phyloP scores from a whole-genome alignment of 2,113 vertebrate species.

The Arothron firmamentum region DNA sequence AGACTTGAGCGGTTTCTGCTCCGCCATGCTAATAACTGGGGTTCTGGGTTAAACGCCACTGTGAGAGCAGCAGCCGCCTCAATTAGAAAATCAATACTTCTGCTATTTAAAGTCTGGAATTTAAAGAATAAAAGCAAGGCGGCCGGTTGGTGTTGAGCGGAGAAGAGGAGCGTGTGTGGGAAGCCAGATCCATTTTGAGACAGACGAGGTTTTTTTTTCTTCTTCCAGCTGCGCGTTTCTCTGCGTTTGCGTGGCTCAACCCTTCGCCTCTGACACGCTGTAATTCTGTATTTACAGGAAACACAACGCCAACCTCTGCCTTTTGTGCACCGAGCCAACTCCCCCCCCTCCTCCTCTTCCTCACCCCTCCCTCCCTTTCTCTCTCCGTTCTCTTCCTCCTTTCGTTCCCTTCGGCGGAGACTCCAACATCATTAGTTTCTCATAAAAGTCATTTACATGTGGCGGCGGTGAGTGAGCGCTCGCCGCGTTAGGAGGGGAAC shows the following conservation, averaged over 20 bases:
- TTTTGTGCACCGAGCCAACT: constrained; percentile 38
- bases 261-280: constrained; percentile 59
- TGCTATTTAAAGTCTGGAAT: constrained; percentile 34
- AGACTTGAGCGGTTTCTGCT: constrained; percentile 16
- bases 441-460: constrained; percentile 74
- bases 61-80: constrained; percentile 34
- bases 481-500: constrained; percentile 66
- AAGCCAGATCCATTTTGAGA: constrained; percentile 59
- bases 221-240: constrained; percentile 50
- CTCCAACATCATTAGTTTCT: constrained; percentile 70
- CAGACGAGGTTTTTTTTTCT: constrained; percentile 49
- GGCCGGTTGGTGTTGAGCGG: background rate
- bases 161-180: constrained; percentile 26
- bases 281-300: constrained; percentile 68
- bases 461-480: constrained; percentile 63
- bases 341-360: too few species aligned
- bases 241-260: constrained; percentile 58
- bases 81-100: constrained; percentile 61
- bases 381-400: constrained; percentile 33
- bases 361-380: background rate
- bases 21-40: constrained; percentile 13
- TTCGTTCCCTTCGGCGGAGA: constrained; percentile 51
- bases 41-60: constrained; percentile 57
- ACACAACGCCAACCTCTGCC: constrained; percentile 60
- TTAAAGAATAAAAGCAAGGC: background rate